phyloP scores from a whole-genome alignment of 2,797 vertebrate genomes.

The Hippoglossus hippoglossus region DNA sequence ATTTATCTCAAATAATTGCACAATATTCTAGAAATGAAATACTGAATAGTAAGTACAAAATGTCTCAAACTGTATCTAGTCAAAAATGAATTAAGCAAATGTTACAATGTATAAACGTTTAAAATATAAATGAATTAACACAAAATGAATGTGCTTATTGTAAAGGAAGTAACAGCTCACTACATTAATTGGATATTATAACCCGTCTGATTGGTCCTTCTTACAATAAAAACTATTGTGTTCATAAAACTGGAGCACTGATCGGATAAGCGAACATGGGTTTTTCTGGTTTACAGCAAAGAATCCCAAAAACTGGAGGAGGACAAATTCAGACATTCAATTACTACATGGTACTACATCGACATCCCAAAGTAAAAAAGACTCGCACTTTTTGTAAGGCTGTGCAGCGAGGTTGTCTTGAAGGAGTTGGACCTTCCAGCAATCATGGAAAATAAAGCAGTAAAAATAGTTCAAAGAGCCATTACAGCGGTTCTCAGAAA shows the following conservation, averaged over 20 bases:
- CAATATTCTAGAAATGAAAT: too few relatives aligned
- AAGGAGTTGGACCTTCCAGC: conserved; percentile 70
- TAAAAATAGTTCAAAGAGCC: conserved; percentile 83
- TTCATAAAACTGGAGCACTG: too few relatives aligned
- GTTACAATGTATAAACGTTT: too few relatives aligned
- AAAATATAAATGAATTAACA: too few relatives aligned
- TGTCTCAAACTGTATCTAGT: too few relatives aligned
- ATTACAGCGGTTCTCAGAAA: conserved; percentile 74
- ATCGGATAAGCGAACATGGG: too few relatives aligned
- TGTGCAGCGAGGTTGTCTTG: conserved; percentile 53
- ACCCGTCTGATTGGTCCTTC: not conserved
- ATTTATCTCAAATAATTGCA: too few relatives aligned
- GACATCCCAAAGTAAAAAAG: conserved; percentile 58
- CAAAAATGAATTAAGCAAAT: too few relatives aligned
- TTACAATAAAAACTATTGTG: not conserved
- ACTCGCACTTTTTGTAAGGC: conserved; percentile 42
- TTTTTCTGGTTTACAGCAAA: conserved; percentile 20
- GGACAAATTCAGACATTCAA: conserved; percentile 34
- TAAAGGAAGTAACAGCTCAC: too few relatives aligned
- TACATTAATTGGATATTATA: not conserved
- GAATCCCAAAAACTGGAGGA: conserved; percentile 18
- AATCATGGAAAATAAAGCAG: conserved; percentile 80
- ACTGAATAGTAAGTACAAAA: too few relatives aligned
- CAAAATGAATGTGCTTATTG: too few relatives aligned
- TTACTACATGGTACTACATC: conserved; percentile 34